phyloP scores from a whole-genome alignment of 2,888 invertebrate genomes.

The Drosophila limbata region DNA sequence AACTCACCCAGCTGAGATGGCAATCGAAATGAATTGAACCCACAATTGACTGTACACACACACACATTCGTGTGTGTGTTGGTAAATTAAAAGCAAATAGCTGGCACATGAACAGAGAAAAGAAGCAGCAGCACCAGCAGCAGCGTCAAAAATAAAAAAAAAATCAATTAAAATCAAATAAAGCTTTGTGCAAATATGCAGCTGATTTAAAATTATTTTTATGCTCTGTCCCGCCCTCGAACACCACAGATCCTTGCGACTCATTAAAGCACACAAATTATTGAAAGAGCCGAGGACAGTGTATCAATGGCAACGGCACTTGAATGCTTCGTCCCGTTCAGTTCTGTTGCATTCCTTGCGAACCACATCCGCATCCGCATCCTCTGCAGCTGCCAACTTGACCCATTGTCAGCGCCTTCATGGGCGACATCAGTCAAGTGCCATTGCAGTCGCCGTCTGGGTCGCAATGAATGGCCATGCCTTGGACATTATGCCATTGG shows the following conservation, averaged over 20 bases:
- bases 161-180: constrained; percentile 79
- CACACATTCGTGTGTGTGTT: constrained; percentile 17
- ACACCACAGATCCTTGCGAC: background rate
- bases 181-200: constrained; percentile 77
- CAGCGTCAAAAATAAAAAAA: constrained; percentile 10
- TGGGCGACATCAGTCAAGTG: constrained; percentile 62
- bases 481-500: background rate
- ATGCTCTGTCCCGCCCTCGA: constrained; percentile 16
- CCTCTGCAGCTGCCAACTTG: constrained; percentile 10
- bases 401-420: constrained; percentile 43
- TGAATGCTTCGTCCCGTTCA: constrained; percentile 2
- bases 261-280: constrained; percentile 71
- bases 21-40: constrained; percentile 42
- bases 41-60: constrained; percentile 28
- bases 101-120: constrained; percentile 20
- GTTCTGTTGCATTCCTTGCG: constrained; percentile 15
- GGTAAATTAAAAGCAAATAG: constrained; percentile 76
- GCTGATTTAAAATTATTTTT: constrained; percentile 76
- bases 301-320: constrained; percentile 64
- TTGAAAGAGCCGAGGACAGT: constrained; percentile 49
- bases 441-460: constrained; percentile 38
- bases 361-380: constrained; percentile 27
- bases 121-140: constrained; percentile 1
- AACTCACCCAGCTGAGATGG: constrained; percentile 51
- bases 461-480: constrained; percentile 24